Conservation (phyloP, 1,140 invertebrate genomes). For the Antheraea pernyi region DNA sequence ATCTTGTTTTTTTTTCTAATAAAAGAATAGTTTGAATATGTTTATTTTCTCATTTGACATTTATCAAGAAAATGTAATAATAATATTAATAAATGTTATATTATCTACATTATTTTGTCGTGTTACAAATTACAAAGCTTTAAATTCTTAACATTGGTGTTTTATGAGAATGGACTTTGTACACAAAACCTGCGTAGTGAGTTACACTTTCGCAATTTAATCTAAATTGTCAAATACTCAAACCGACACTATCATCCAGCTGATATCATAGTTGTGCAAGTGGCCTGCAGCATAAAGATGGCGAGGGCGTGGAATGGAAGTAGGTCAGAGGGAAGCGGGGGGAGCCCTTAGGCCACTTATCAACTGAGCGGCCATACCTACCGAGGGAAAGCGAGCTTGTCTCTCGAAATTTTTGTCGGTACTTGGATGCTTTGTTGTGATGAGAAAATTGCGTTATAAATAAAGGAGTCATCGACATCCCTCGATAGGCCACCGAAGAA, state of each 20-base stretch:
- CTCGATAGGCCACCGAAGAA: slow-evolving; percentile 5
- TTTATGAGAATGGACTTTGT: not conserved
- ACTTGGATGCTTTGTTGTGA: slow-evolving; percentile 32
- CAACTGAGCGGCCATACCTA: slow-evolving; percentile 59
- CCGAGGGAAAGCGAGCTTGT: slow-evolving; percentile 63
- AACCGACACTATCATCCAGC: slow-evolving; percentile 66
- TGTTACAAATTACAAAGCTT: no score
- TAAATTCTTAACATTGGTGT: no score
- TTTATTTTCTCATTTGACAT: not conserved
- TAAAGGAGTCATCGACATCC: slow-evolving; percentile 11
- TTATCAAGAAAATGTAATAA: no score
- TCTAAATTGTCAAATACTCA: slow-evolving; percentile 30
- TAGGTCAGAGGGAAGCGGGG: slow-evolving; percentile 62
- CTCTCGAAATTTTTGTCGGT: slow-evolving; percentile 62
- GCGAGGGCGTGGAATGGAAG: slow-evolving; percentile 63
- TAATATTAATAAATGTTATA: no score
- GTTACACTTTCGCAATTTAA: slow-evolving; percentile 26
- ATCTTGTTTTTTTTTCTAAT: not conserved
- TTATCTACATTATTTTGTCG: no score
- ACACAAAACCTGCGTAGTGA: not conserved
- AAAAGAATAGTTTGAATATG: not conserved
- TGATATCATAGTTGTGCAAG: slow-evolving; percentile 75
- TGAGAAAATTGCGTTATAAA: slow-evolving; percentile 22
- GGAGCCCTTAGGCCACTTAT: slow-evolving; percentile 75
- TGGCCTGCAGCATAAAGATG: slow-evolving; percentile 71